Evolutionary conservation across 2,113 vertebrate species (phyloP).

Genomic region (Ciconia stormi): DNA sequence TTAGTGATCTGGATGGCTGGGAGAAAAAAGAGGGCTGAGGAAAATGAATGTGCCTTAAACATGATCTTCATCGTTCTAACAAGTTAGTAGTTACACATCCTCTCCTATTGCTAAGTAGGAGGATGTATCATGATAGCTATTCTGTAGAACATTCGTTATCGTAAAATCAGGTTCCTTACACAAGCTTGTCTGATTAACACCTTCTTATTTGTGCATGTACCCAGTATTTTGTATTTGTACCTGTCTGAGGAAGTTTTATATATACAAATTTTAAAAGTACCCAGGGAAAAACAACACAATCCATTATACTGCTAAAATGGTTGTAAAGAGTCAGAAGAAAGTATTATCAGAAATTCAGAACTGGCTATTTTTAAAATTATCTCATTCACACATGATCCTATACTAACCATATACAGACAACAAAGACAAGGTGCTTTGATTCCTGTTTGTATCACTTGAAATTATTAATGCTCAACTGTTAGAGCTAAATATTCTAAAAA

Average conservation of each 20-base stretch:
- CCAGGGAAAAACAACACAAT: not conserved
- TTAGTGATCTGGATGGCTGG: not conserved
- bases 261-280: not conserved
- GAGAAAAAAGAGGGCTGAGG: not conserved
- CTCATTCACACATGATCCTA: not conserved
- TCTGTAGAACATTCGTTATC: not conserved
- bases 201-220: not conserved
- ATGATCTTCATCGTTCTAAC: not conserved
- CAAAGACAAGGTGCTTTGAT: not conserved
- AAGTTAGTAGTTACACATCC: not conserved
- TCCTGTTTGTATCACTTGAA: not conserved
- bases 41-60: not conserved
- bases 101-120: not conserved
- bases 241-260: not conserved
- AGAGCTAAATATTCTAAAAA: not conserved
- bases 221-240: not conserved
- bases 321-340: not conserved
- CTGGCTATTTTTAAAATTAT: not conserved
- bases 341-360: not conserved
- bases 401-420: not conserved
- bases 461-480: not conserved
- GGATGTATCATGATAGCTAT: not conserved
- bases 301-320: not conserved
- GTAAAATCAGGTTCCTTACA: not conserved
- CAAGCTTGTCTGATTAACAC: not conserved